Evolutionary conservation across 1,140 invertebrate genomes (phyloP).

Genomic region (Tribolium madens): DNA sequence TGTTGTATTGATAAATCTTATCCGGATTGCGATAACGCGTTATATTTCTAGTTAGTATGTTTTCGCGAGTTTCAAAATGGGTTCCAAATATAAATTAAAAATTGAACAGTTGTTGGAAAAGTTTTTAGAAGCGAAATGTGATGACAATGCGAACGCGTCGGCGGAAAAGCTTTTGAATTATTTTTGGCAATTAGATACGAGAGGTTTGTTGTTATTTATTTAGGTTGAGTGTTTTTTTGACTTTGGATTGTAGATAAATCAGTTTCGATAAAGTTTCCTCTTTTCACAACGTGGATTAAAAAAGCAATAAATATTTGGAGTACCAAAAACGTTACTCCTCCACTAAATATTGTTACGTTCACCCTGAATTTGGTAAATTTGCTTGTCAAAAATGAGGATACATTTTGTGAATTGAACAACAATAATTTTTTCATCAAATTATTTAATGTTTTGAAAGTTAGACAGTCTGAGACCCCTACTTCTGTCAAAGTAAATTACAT

Average conservation of each 20-base stretch:
- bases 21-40: not conserved
- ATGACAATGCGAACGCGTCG: not conserved
- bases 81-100: not conserved
- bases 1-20: not conserved
- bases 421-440: conserved; percentile 65
- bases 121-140: not conserved
- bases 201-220: not conserved
- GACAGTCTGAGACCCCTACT: conserved; percentile 64
- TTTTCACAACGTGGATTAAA: conserved; percentile 55
- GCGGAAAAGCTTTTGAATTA: not conserved
- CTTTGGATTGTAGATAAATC: conserved; percentile 2
- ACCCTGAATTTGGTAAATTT: conserved; percentile 67
- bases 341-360: conserved; percentile 65
- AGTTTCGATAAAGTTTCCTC: conserved; percentile 38
- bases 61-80: not conserved
- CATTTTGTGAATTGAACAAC: conserved; percentile 64
- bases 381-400: conserved; percentile 64
- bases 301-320: conserved; percentile 54
- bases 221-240: not conserved
- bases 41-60: not conserved
- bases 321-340: conserved; percentile 55
- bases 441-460: conserved; percentile 62
- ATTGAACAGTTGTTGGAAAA: not conserved
- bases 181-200: not conserved
- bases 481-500: conserved; percentile 72